phyloP scores from a whole-genome alignment of 2,113 vertebrate species.

The Planiliza haematocheilus region DNA sequence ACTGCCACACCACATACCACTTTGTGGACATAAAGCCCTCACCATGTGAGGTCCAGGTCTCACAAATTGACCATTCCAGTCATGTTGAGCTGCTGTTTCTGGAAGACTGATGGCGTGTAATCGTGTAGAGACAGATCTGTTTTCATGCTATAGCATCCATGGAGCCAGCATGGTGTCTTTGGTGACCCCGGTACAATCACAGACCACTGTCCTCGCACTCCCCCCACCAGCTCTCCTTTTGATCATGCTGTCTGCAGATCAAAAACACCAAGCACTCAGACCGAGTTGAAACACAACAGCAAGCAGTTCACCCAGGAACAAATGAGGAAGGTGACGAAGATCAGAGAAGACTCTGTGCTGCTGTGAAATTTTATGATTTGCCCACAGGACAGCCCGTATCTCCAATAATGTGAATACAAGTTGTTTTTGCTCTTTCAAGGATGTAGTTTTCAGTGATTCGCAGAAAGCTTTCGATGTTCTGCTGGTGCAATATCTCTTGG shows the following conservation, averaged over 20 bases:
- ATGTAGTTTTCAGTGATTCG: too few species aligned
- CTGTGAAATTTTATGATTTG: too few species aligned
- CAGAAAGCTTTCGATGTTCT: too few species aligned
- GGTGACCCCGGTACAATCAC: conserved; percentile 28
- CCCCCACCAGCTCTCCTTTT: conserved; percentile 41
- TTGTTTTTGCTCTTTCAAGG: too few species aligned
- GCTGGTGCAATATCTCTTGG: too few species aligned
- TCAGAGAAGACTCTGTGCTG: neutral
- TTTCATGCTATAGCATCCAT: conserved; percentile 5
- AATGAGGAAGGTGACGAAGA: neutral
- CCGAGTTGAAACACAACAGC: conserved; percentile 1
- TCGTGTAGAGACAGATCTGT: neutral
- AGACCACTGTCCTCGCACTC: conserved; percentile 20
- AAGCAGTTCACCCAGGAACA: conserved; percentile 29
- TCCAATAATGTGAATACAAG: too few species aligned
- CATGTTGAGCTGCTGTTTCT: conserved; percentile 6
- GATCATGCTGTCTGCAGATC: conserved; percentile 58
- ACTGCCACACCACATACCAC: neutral
- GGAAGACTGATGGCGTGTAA: neutral
- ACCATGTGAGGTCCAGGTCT: neutral
- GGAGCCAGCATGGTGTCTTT: neutral
- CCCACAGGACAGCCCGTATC: too few species aligned
- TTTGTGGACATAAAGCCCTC: neutral
- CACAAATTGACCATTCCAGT: conserved; percentile 3
- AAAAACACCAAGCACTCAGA: conserved; percentile 37